Percentiles rank a stretch among this genome's conserved stretches.
Conservation (phyloP, 1,140 invertebrate genomes). For the Alviniconcha marisindica region DNA sequence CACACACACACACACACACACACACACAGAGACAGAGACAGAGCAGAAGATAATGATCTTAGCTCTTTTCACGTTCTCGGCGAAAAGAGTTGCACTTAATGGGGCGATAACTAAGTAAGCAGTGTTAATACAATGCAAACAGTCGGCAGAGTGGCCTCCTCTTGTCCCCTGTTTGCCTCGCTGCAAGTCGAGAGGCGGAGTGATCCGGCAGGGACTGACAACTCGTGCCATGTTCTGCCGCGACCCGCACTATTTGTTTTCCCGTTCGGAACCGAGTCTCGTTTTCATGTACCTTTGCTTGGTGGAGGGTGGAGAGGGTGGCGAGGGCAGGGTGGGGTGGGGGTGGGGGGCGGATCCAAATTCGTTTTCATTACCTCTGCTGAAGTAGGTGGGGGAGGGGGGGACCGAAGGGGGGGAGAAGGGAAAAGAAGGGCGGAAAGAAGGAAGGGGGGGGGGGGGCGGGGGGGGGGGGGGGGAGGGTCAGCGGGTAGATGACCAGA, state of each 20-base stretch:
- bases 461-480: too few species aligned
- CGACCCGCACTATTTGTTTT: constrained; percentile 5
- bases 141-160: constrained; percentile 11
- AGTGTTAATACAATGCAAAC: constrained; percentile 36
- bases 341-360: neutral
- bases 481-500: too few species aligned
- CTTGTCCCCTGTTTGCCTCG: constrained; percentile 11
- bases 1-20: neutral
- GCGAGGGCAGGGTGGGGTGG: neutral
- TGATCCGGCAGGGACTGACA: neutral
- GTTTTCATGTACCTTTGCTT: neutral
- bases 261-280: neutral
- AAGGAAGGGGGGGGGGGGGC: too few species aligned
- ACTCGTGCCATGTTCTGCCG: neutral
- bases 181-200: neutral
- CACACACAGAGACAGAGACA: constrained; percentile 9
- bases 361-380: neutral
- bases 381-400: neutral
- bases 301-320: neutral
- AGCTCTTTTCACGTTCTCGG: neutral
- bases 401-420: neutral
- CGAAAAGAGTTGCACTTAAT: constrained; percentile 21
- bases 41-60: neutral
- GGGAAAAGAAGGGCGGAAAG: neutral
- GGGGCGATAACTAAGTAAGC: constrained; percentile 37